Evolutionary conservation across 2,888 invertebrate genomes (phyloP).

Genomic region (Philopedon plagiatum): DNA sequence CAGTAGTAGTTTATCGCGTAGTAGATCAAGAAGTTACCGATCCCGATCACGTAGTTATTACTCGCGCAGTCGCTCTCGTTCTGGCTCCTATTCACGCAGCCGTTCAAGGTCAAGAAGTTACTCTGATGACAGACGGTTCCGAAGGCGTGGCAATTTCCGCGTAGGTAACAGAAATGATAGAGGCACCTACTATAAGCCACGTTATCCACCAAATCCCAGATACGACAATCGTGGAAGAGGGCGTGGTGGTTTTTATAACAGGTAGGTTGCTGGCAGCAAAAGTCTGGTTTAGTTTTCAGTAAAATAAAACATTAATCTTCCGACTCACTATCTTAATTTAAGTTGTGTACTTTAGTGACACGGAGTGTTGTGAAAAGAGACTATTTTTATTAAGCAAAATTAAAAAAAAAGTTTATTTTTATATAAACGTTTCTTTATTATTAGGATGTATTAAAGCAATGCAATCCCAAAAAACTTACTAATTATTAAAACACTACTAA

Average conservation of each 20-base stretch:
- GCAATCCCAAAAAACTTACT: too few species aligned
- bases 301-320: too few species aligned
- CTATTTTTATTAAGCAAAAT: too few species aligned
- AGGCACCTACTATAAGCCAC: conserved; percentile 85
- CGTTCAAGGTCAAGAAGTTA: conserved; percentile 68
- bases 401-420: too few species aligned
- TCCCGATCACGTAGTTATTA: conserved; percentile 71
- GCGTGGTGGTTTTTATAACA: conserved; percentile 64
- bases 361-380: too few species aligned
- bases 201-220: conserved; percentile 80
- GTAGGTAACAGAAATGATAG: conserved; percentile 72
- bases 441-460: too few species aligned
- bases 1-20: conserved; percentile 70
- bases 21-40: conserved; percentile 69
- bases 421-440: too few species aligned
- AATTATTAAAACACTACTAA: too few species aligned
- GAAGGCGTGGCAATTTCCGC: conserved; percentile 66
- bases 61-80: conserved; percentile 71
- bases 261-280: conserved; percentile 22
- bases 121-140: conserved; percentile 69
- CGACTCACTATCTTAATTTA: too few species aligned
- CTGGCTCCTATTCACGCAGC: conserved; percentile 64
- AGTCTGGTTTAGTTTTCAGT: too few species aligned
- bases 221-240: conserved; percentile 70
- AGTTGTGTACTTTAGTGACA: too few species aligned